These are phyloP conservation scores for Hesperophylax magnus DNA, from an alignment of 1,140 invertebrate species.

Conservation along the genomic window DNA sequence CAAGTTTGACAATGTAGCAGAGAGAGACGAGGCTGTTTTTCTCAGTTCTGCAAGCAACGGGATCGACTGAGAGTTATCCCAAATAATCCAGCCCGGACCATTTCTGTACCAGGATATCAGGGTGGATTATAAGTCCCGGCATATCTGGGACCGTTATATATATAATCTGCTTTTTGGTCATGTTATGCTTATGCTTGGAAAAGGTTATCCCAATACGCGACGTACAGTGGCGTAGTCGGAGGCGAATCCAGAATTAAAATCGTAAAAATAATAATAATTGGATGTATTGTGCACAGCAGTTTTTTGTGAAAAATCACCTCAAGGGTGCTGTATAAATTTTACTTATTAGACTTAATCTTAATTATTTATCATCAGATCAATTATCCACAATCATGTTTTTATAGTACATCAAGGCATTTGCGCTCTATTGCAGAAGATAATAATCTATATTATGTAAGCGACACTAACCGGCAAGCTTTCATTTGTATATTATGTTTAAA, in stretches of 20 bases:
- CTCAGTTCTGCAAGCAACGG: background rate
- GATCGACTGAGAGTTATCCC: conserved; percentile 39
- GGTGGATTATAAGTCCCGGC: conserved; percentile 15
- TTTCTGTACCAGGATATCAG: conserved; percentile 40
- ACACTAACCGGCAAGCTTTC: too few relatives aligned
- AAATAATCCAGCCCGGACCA: conserved; percentile 44
- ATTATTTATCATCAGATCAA: too few relatives aligned
- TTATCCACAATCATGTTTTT: too few relatives aligned
- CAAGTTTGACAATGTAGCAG: background rate
- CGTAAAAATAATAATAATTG: too few relatives aligned
- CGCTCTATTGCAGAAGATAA: too few relatives aligned
- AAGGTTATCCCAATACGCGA: conserved; percentile 52
- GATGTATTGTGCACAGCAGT: too few relatives aligned
- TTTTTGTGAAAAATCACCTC: too few relatives aligned
- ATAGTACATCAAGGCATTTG: too few relatives aligned
- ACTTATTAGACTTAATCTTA: too few relatives aligned
- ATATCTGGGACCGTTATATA: conserved; percentile 46
- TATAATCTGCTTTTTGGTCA: conserved; percentile 54
- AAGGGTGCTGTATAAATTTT: too few relatives aligned
- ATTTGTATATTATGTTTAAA: too few relatives aligned
- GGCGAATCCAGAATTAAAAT: background rate
- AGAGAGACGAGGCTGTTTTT: conserved; percentile 8
- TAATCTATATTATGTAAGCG: too few relatives aligned
- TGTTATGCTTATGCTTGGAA: conserved; percentile 23
- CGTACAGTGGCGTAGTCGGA: background rate